These are phyloP conservation scores for Staurois parvus DNA, from an alignment of 2,797 vertebrate genomes.

Conservation along the genomic window DNA sequence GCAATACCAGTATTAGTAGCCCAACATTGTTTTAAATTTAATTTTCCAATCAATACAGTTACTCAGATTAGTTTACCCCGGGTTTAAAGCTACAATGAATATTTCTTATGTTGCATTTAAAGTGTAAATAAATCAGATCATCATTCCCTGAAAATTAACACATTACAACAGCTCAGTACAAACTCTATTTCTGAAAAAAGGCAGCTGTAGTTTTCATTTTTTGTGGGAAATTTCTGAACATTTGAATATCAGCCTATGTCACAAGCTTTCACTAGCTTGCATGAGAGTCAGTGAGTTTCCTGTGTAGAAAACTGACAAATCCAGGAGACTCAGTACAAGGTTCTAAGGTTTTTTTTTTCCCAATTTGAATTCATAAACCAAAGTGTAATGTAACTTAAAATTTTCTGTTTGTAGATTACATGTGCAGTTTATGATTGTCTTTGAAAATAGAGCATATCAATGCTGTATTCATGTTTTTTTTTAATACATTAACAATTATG, in stretches of 20 bases:
- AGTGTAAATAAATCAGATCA: not conserved
- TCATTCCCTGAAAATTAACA: not conserved
- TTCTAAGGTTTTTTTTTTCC: not conserved
- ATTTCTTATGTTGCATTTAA: not conserved
- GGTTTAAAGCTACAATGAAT: not conserved
- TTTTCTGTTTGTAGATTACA: not conserved
- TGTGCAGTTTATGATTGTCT: not conserved
- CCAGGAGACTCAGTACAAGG: not conserved
- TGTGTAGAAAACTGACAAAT: not conserved
- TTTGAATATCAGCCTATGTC: not conserved
- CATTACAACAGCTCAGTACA: not conserved
- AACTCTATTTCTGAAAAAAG: too few relatives aligned
- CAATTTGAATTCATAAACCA: not conserved
- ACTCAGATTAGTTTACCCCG: too few relatives aligned
- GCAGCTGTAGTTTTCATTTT: too few relatives aligned
- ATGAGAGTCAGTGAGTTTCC: not conserved
- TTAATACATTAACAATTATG: too few relatives aligned
- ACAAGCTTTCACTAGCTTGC: not conserved
- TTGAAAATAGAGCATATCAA: not conserved
- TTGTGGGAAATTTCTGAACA: too few relatives aligned
- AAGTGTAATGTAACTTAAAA: too few relatives aligned
- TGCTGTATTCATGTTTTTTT: not conserved
- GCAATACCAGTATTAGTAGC: not conserved
- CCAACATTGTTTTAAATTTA: not conserved
- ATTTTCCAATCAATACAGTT: not conserved